phyloP scores from a whole-genome alignment of 2,113 vertebrate species.

The cat (Felis catus) region DNA sequence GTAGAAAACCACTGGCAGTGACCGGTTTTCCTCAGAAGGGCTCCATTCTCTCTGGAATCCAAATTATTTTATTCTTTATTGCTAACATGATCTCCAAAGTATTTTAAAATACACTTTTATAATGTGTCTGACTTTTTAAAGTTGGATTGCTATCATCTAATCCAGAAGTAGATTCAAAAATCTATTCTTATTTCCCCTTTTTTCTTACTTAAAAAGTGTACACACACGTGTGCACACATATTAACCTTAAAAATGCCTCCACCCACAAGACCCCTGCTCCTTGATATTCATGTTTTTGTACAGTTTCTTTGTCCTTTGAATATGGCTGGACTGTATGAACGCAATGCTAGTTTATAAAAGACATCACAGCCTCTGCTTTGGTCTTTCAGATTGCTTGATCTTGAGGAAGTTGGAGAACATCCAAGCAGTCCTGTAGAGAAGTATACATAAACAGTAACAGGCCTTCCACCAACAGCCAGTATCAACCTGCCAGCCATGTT shows the following conservation, averaged over 20 bases:
- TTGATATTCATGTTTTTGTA: background rate
- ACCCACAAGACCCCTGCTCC: background rate
- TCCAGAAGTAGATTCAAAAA: background rate
- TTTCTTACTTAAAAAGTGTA: background rate
- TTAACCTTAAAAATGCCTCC: background rate
- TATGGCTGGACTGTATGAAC: background rate
- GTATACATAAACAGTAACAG: background rate
- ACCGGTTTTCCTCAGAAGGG: background rate
- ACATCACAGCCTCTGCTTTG: background rate
- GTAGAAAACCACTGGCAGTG: background rate
- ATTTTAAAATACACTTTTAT: background rate
- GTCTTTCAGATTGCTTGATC: background rate
- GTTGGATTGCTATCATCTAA: background rate
- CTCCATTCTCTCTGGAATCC: background rate
- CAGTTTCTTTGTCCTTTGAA: background rate
- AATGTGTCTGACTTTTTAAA: background rate
- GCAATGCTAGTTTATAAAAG: background rate
- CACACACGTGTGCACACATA: no score
- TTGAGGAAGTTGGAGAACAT: background rate
- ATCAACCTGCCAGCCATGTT: background rate
- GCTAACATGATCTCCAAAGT: background rate
- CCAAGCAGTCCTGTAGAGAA: background rate
- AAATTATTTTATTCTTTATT: background rate
- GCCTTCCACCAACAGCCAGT: background rate
- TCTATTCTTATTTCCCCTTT: background rate